A percentile compares a stretch with the other conserved stretches of the same genome.
These are phyloP conservation scores for Dolichoris vasculosae DNA, from an alignment of 1,140 invertebrate species.

Conservation along the genomic window DNA sequence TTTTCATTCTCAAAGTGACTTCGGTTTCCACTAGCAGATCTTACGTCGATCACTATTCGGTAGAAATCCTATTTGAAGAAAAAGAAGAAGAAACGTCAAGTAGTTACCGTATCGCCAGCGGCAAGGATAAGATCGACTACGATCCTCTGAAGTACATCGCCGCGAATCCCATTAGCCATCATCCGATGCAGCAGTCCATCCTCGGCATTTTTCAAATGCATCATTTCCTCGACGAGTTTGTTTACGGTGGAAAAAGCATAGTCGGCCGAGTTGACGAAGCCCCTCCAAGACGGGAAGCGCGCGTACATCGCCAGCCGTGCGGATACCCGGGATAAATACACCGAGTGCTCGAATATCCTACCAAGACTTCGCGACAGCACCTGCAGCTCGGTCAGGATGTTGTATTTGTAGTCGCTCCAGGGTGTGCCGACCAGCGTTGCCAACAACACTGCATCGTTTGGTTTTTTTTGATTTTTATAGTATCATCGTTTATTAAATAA, in stretches of 20 bases:
- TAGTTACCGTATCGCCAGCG: constrained; percentile 89
- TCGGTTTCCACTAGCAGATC: too few relatives aligned
- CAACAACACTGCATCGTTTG: constrained; percentile 77
- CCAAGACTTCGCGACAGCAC: constrained; percentile 75
- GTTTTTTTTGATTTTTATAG: background rate
- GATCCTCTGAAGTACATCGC: constrained; percentile 80
- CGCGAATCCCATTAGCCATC: constrained; percentile 75
- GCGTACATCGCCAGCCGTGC: constrained; percentile 79
- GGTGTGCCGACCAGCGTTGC: constrained; percentile 79
- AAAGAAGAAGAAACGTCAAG: background rate
- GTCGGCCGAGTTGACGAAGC: constrained; percentile 81
- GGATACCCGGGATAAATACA: constrained; percentile 81
- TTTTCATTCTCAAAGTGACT: too few relatives aligned
- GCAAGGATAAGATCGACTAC: constrained; percentile 90
- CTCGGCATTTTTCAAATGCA: constrained; percentile 52
- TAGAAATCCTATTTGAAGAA: too few relatives aligned
- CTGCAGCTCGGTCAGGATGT: constrained; percentile 23
- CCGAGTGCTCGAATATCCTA: constrained; percentile 83
- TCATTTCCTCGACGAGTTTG: constrained; percentile 64
- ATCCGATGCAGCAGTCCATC: constrained; percentile 80
- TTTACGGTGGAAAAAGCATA: constrained; percentile 75
- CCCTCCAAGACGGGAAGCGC: constrained; percentile 81
- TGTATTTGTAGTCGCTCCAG: constrained; percentile 9
- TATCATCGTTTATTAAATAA: background rate
- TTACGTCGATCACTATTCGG: too few relatives aligned